These are phyloP conservation scores for Hyles vespertilio DNA, from an alignment of 1,140 invertebrate species.

Conservation along the genomic window DNA sequence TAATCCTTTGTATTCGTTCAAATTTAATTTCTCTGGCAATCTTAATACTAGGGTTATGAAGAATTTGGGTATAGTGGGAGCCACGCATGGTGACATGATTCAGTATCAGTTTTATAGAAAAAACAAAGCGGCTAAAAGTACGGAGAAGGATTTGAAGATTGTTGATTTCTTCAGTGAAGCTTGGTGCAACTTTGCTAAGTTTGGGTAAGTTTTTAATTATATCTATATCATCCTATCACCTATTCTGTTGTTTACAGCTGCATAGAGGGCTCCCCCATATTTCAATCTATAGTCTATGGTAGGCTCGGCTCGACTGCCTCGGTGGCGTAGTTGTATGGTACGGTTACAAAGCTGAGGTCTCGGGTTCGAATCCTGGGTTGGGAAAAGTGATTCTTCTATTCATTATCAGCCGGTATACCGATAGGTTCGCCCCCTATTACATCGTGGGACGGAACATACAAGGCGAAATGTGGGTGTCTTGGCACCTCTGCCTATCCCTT, in stretches of 20 bases:
- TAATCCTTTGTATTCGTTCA: conserved; percentile 63
- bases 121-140: conserved; percentile 44
- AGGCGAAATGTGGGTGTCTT: too few relatives aligned
- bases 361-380: too few relatives aligned
- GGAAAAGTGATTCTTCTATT: too few relatives aligned
- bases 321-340: too few relatives aligned
- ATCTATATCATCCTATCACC: not conserved
- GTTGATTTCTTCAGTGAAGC: conserved; percentile 72
- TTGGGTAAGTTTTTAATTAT: conserved; percentile 74
- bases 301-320: too few relatives aligned
- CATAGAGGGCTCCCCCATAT: too few relatives aligned
- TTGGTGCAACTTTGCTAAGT: conserved; percentile 83
- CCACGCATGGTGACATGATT: conserved; percentile 79
- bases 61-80: conserved; percentile 59
- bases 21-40: conserved; percentile 63
- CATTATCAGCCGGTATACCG: too few relatives aligned
- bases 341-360: too few relatives aligned
- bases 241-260: not conserved
- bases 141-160: conserved; percentile 44
- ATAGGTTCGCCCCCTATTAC: too few relatives aligned
- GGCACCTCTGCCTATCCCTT: too few relatives aligned
- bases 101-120: conserved; percentile 78
- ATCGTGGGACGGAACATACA: too few relatives aligned
- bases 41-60: conserved; percentile 54
- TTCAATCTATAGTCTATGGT: not conserved